Conservation (phyloP, 1,140 invertebrate genomes). For the Belonocnema kinseyi region DNA sequence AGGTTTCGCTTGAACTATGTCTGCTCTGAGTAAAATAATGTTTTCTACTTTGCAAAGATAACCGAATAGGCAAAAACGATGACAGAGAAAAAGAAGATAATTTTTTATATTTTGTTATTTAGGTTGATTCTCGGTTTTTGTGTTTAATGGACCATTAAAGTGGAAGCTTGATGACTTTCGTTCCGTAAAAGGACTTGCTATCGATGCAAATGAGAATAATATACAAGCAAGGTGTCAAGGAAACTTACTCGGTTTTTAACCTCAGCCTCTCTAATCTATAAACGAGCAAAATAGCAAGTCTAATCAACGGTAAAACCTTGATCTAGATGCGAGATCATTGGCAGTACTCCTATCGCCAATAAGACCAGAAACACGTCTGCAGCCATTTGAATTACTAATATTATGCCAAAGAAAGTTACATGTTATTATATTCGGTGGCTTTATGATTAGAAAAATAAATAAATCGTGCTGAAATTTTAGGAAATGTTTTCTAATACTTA, state of each 20-base stretch:
- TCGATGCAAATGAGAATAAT: neutral
- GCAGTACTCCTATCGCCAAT: neutral
- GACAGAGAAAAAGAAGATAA: neutral
- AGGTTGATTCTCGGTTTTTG: neutral
- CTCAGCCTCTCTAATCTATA: conserved; percentile 46
- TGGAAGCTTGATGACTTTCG: neutral
- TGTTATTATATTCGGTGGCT: too few species aligned
- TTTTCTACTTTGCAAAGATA: too few species aligned
- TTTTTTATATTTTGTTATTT: neutral
- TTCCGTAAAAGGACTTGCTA: neutral
- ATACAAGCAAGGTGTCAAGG: conserved; percentile 42
- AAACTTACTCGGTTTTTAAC: conserved; percentile 45
- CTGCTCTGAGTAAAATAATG: too few species aligned
- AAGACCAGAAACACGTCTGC: neutral
- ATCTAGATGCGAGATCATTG: conserved; percentile 41
- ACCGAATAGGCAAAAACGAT: neutral
- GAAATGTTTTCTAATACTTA: too few species aligned
- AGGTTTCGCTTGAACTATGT: too few species aligned
- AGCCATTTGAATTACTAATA: conserved; percentile 2
- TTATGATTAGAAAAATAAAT: too few species aligned
- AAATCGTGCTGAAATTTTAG: too few species aligned
- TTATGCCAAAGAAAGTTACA: neutral
- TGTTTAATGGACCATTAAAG: neutral
- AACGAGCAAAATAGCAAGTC: conserved; percentile 33
- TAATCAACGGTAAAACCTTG: conserved; percentile 41